Percentiles rank a stretch among this genome's conserved stretches.
Conservation (phyloP, 2,888 invertebrate genomes). For the Noctua comes region DNA sequence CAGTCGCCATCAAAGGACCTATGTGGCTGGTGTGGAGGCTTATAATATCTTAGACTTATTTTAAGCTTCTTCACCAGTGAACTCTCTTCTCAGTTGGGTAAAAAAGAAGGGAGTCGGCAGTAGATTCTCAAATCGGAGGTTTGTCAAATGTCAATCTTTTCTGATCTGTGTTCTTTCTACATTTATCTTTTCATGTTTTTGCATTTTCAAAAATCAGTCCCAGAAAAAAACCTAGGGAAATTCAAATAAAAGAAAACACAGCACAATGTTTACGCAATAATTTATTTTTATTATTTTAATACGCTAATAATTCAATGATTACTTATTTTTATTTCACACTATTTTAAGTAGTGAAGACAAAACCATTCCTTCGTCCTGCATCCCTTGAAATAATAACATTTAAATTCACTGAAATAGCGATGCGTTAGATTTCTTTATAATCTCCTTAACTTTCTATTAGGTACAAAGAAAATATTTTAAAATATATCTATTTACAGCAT, state of each 20-base stretch:
- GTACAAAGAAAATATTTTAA: constrained; percentile 44
- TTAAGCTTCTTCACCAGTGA: background rate
- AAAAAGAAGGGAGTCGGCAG: too few species aligned
- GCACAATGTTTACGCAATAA: constrained; percentile 82
- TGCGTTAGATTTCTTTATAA: constrained; percentile 60
- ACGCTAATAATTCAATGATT: constrained; percentile 88
- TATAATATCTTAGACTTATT: background rate
- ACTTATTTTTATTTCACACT: constrained; percentile 82
- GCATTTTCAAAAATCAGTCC: background rate
- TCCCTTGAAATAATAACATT: constrained; percentile 67
- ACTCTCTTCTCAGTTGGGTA: too few species aligned
- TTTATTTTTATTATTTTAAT: constrained; percentile 88
- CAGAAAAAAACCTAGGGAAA: background rate
- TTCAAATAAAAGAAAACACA: constrained; percentile 64
- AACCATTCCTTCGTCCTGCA: constrained; percentile 74
- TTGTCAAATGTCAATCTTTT: too few species aligned
- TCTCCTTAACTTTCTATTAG: constrained; percentile 57
- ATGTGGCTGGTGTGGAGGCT: background rate
- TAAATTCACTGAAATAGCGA: constrained; percentile 64
- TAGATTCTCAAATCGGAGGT: too few species aligned
- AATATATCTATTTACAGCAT: constrained; percentile 68
- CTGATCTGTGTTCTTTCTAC: too few species aligned
- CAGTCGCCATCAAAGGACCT: background rate
- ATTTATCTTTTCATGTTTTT: background rate
- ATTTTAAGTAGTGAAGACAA: constrained; percentile 88